Evolutionary conservation across 2,888 invertebrate species (phyloP).

Genomic region (Glyphotaelius pellucidus): DNA sequence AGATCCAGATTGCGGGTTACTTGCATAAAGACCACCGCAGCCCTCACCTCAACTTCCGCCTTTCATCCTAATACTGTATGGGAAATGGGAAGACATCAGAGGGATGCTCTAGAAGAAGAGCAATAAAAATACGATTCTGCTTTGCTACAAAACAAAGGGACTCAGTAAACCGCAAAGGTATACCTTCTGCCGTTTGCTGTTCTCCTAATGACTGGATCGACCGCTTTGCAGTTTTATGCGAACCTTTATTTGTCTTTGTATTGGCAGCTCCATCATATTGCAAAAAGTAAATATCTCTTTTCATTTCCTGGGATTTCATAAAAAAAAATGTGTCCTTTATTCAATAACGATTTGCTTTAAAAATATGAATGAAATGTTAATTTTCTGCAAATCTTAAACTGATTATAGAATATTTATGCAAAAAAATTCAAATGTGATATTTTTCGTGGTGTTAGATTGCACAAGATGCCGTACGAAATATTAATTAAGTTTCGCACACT

Average conservation of each 20-base stretch:
- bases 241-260: slow-evolving; percentile 55
- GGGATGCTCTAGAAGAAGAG: slow-evolving; percentile 48
- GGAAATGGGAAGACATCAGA: slow-evolving; percentile 32
- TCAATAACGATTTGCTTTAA: background rate
- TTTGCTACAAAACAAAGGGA: slow-evolving; percentile 58
- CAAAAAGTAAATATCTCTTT: slow-evolving; percentile 2
- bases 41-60: slow-evolving; percentile 21
- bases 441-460: background rate
- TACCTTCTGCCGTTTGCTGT: slow-evolving; percentile 51
- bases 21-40: slow-evolving; percentile 39
- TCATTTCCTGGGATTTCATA: background rate
- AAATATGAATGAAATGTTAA: background rate
- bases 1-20: slow-evolving; percentile 29
- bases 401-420: background rate
- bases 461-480: slow-evolving; percentile 7
- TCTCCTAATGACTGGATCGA: slow-evolving; percentile 60
- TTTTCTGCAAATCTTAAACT: background rate
- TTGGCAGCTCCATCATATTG: slow-evolving; percentile 40
- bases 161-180: slow-evolving; percentile 55
- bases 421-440: background rate
- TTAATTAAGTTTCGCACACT: slow-evolving; percentile 31
- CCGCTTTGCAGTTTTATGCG: slow-evolving; percentile 53
- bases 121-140: slow-evolving; percentile 60
- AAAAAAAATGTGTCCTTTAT: background rate
- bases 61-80: slow-evolving; percentile 18